Base-by-base conservation (phyloP, 2,797 vertebrate species). In the Otolemur crassicaudatus region DNA sequence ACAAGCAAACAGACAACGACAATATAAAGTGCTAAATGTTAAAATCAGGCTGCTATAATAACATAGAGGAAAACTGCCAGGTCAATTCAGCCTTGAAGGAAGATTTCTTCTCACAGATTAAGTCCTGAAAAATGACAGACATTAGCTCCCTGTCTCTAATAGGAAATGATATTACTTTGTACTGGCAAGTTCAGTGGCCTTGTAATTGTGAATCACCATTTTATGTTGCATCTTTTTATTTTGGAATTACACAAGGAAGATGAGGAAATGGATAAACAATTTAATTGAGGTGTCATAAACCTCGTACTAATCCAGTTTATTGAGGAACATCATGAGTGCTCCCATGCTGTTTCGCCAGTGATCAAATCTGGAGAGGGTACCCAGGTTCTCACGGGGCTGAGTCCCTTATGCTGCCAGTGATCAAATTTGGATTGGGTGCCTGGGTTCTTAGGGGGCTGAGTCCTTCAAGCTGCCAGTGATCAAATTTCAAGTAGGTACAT, bases 101-200 rank as follows among this genome's bases (percentile, higher is more conserved):
- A 63, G 22, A 1, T 67, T 77, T 81, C 22, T 19, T 85, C 73
- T 82, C 5, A 53, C 12, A 40, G 25, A 85, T 40, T 40, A 70
- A n/a, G 27, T 58, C 37, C 27, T 87, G 13, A 88, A 73, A 60
- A 49, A 23, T 70, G 19, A 67, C 20, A 12, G 31, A 65, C 37
- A 14, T 34, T 61, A 79, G 27, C 25, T 19, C 29, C 22, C 60
- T 69, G 12, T 90, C 23, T 31, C 46, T 87, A 31, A 80, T 12
- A 81, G n/a, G 34, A 95, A 94, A 77, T 69, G 63, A 65, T 65
- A 46, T 70, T 53, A 46, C 56, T 84, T 79, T 92, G 25, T 76
- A 49, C 29, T 43, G 86, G 60, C 76, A 34, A 12, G 4, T 72
- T 63, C 31, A 46, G 14, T 75, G 69, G 37, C 25, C 53, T 84